Base-by-base conservation (phyloP, 2,113 vertebrate genomes). In the Etheostoma cragini region DNA sequence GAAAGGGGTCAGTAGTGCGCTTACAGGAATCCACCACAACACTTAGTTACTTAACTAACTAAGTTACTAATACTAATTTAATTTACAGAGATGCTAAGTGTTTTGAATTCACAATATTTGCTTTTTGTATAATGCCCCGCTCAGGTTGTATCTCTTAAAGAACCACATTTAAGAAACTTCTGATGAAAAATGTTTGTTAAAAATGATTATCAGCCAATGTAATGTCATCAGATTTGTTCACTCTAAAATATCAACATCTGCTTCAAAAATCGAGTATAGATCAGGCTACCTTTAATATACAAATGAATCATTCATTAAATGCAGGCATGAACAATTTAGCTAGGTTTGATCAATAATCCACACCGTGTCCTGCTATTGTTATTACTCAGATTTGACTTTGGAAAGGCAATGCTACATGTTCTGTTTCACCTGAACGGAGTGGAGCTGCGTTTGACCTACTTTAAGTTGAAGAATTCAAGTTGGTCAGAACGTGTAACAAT, bases 391-490 rank as follows among this genome's bases (percentile, higher is more conserved):
- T 58, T 46, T 19, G 47, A 65, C 24, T n/a, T 57, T 26, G 35
- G 13, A 8, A 38, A 17, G 69, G 52, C 58, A 5, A 47, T 4
- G 33, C 19, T 10, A 24, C 21, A 24, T n/a, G 24, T 16, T 24
- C 45, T 30, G 62, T 30, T 67, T 35, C 17, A 4, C 47, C 3
- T 19, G 16, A 0, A 12, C 2, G 7, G 2, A 76, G 57, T 57
- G 5, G 15, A 72, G 46, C 54, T 47, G 6, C 0, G 4, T 73
- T n/a, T 85, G 82, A 82, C 84, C 86, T 81, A 87, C 78, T 91
- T 86, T 68, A 53, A 73, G 71, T 10, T 50, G 30, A 76, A 81
- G 72, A 46, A 63, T 76, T 72, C 24, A 87, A 91, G 68, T 83
- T 72, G 46, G 50, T 82, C 75, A 56, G 53, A 77, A 67, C 80